Percentiles rank a stretch among this genome's conserved stretches.
phyloP scores from a whole-genome alignment of 2,113 vertebrate species.

The Charina bottae region DNA sequence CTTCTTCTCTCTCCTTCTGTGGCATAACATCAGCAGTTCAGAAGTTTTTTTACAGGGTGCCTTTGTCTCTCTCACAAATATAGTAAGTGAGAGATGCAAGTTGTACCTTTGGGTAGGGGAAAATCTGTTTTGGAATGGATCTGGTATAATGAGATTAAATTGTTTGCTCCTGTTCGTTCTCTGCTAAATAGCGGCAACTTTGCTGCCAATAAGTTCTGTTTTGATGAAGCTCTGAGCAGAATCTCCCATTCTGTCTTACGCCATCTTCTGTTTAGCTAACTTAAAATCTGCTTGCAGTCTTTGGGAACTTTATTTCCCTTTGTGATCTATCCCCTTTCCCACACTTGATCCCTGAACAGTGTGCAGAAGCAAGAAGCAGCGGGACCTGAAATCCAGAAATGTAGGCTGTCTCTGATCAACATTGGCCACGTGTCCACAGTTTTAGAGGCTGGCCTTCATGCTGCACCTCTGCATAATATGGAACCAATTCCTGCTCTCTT shows the following conservation, averaged over 20 bases:
- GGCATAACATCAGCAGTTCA: constrained; percentile 70
- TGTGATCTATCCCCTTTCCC: constrained; percentile 59
- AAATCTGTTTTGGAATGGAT: constrained; percentile 64
- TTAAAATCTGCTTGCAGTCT: constrained; percentile 48
- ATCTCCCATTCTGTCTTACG: constrained; percentile 49
- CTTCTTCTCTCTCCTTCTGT: constrained; percentile 51
- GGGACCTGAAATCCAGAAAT: neutral
- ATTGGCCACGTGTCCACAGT: neutral
- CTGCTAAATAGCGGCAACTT: constrained; percentile 38
- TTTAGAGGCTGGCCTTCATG: neutral
- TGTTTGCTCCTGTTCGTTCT: constrained; percentile 55
- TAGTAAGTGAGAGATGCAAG: constrained; percentile 67
- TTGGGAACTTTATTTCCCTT: constrained; percentile 44
- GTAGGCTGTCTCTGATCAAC: neutral
- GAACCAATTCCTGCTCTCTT: neutral
- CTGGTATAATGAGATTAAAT: constrained; percentile 66
- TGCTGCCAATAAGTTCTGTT: constrained; percentile 55
- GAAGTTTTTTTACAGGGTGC: constrained; percentile 68
- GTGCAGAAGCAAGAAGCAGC: neutral
- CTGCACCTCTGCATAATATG: neutral
- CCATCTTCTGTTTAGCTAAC: constrained; percentile 57
- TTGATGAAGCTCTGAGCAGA: constrained; percentile 51
- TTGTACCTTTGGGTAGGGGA: constrained; percentile 53
- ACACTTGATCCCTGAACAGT: constrained; percentile 47
- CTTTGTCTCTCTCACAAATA: constrained; percentile 67